These are phyloP conservation scores for Catharus minimus DNA, from an alignment of 2,113 vertebrate genomes.

Conservation along the genomic window DNA sequence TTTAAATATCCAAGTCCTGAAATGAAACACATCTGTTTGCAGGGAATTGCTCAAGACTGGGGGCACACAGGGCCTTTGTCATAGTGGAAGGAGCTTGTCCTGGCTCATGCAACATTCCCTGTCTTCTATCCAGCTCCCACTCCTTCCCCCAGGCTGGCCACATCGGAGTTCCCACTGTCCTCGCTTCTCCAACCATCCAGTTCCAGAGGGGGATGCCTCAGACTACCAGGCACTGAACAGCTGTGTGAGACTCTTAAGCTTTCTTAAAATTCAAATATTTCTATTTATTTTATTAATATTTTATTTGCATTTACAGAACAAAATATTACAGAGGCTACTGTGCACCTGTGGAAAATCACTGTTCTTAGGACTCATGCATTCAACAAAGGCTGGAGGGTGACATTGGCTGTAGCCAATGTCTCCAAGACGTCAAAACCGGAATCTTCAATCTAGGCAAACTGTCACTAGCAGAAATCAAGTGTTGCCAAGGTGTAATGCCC, in stretches of 20 bases:
- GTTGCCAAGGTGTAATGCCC: not conserved
- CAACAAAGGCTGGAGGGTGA: not conserved
- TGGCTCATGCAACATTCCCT: not conserved
- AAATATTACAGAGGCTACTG: not conserved
- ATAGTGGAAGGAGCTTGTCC: fast-evolving
- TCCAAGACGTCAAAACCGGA: not conserved
- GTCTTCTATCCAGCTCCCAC: not conserved
- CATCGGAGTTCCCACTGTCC: not conserved
- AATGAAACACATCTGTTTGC: not conserved
- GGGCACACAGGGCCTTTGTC: not conserved
- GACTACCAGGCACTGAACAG: not conserved
- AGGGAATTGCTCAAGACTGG: not conserved
- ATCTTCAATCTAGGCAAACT: not conserved
- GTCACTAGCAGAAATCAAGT: not conserved
- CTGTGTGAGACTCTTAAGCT: not conserved
- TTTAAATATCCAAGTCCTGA: not conserved
- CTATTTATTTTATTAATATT: not conserved
- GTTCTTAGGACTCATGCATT: not conserved
- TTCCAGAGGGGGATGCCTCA: not conserved
- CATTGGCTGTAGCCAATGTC: not conserved
- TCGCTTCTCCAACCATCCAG: not conserved
- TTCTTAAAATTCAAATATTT: not conserved
- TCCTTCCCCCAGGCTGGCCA: not conserved
- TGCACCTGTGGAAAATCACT: fast-evolving
- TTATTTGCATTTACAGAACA: not conserved